Percentiles rank a stretch among this genome's conserved stretches.
Conservation (phyloP, 2,113 vertebrate genomes). For the Motacilla alba region DNA sequence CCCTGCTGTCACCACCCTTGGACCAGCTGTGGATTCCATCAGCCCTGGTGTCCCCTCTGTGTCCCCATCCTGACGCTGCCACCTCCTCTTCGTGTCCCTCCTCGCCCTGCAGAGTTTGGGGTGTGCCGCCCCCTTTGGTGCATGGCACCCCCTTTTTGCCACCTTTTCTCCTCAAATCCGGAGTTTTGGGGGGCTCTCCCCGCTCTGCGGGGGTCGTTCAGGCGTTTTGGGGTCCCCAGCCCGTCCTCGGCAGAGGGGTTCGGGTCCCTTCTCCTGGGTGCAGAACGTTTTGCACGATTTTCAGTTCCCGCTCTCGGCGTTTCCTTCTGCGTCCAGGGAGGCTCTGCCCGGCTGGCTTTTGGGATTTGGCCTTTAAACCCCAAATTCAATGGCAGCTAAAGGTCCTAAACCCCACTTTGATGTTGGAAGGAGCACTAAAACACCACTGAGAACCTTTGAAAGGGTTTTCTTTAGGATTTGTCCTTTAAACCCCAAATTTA, state of each 20-base stretch:
- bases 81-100: neutral
- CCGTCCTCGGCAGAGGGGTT: no score
- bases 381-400: no score
- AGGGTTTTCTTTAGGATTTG: no score
- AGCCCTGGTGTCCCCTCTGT: neutral
- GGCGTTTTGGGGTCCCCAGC: no score
- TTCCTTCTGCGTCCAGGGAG: neutral
- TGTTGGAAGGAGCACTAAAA: no score
- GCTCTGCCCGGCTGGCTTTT: neutral
- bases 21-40: slow-evolving; percentile 44
- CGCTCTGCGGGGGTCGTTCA: neutral
- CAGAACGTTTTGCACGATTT: neutral
- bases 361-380: no score
- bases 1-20: neutral
- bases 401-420: no score
- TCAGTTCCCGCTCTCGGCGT: neutral
- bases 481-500: no score
- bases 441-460: no score
- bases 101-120: neutral
- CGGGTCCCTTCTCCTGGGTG: neutral
- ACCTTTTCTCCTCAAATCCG: neutral
- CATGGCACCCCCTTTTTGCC: neutral
- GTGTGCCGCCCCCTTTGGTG: no score
- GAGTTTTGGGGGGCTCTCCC: neutral
- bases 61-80: neutral